Evolutionary conservation across 2,888 invertebrate genomes (phyloP).

Genomic region (Pachydiplax longipennis): DNA sequence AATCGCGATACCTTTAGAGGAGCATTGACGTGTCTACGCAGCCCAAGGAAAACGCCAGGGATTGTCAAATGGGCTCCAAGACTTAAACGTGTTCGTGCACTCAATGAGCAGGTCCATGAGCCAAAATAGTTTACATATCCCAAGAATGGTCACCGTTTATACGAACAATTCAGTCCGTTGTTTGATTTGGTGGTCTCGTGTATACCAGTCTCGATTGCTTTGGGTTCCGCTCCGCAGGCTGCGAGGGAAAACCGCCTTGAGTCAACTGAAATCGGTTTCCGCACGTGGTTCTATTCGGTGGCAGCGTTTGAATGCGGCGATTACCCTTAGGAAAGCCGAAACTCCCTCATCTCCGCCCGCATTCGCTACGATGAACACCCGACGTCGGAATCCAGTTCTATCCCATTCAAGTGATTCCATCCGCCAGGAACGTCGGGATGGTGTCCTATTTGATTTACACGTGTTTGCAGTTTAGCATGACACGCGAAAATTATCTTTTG

Average conservation of each 20-base stretch:
- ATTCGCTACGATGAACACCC: not conserved
- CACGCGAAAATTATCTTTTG: not conserved
- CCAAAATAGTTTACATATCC: not conserved
- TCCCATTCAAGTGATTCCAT: not conserved
- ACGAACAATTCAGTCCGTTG: not conserved
- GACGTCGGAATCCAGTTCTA: not conserved
- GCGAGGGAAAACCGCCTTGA: not conserved
- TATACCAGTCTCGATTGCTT: not conserved
- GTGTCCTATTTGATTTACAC: not conserved
- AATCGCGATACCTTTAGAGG: too few relatives aligned
- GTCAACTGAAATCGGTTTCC: not conserved
- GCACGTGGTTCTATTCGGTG: not conserved
- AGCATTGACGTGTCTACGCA: not conserved
- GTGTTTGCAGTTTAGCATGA: not conserved
- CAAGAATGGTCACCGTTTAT: constrained; percentile 1
- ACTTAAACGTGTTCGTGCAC: not conserved
- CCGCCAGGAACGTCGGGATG: not conserved
- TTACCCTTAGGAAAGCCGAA: not conserved
- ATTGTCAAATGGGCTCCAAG: not conserved
- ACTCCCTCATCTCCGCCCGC: not conserved
- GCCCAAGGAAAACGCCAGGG: not conserved
- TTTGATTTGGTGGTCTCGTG: not conserved
- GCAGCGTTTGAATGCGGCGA: not conserved
- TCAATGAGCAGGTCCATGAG: not conserved
- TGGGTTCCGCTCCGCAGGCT: not conserved